These are phyloP conservation scores for Emys orbicularis DNA, from an alignment of 2,797 vertebrate genomes.

Conservation along the genomic window DNA sequence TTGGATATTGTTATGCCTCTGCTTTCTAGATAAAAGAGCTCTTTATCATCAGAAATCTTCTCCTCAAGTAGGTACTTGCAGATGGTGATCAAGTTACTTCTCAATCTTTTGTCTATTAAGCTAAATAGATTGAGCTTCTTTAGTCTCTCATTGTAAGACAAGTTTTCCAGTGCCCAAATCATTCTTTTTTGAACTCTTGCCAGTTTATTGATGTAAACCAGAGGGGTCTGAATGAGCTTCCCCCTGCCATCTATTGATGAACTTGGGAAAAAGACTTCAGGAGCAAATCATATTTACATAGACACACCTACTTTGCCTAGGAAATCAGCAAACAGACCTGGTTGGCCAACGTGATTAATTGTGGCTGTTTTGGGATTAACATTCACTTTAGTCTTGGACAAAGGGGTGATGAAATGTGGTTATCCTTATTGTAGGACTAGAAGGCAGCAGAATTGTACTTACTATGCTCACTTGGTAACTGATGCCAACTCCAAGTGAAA, in stretches of 20 bases:
- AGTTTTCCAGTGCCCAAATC: conserved; percentile 43
- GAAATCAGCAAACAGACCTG: background rate
- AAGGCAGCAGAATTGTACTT: too few species aligned
- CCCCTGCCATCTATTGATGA: background rate
- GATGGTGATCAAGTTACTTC: conserved; percentile 44
- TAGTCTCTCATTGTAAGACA: background rate
- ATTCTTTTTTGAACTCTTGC: conserved; percentile 5
- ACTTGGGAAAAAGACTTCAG: background rate
- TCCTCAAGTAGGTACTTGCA: conserved; percentile 41
- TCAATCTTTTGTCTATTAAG: conserved; percentile 17
- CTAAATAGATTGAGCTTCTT: conserved; percentile 20
- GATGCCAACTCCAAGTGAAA: too few species aligned
- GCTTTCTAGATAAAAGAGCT: conserved; percentile 26
- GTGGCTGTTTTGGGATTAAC: background rate
- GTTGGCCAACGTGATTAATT: background rate
- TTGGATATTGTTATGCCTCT: conserved; percentile 31
- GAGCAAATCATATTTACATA: background rate
- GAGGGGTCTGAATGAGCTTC: background rate
- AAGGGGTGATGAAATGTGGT: too few species aligned
- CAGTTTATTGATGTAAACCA: background rate
- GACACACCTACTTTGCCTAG: too few species aligned
- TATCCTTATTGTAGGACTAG: too few species aligned
- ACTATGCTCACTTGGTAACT: too few species aligned
- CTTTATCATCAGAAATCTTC: conserved; percentile 42
- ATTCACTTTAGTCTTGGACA: background rate